Evolutionary conservation across 2,113 vertebrate species (phyloP).

Genomic region (Macrotus californicus): DNA sequence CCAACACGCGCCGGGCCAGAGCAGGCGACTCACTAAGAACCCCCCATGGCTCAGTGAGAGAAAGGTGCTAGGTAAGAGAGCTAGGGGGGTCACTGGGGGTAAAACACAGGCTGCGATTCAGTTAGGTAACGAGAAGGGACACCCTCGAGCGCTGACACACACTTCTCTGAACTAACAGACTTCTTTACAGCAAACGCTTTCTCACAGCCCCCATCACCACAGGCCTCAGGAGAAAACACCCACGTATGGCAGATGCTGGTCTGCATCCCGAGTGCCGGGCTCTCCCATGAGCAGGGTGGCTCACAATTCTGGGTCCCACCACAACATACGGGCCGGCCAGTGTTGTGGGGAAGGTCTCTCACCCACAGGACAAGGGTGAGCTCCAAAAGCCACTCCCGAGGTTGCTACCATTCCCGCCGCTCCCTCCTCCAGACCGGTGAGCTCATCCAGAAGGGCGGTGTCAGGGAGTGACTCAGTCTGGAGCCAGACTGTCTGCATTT

Average conservation of each 20-base stretch:
- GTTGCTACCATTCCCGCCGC: neutral
- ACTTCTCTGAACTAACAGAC: neutral
- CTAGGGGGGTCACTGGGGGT: neutral
- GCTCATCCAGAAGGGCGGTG: neutral
- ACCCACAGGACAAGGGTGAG: fast-evolving
- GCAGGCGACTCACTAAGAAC: neutral
- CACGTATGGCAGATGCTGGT: neutral
- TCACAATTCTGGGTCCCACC: neutral
- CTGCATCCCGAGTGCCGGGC: neutral
- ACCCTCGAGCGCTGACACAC: neutral
- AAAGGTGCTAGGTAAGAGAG: neutral
- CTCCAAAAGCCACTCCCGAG: neutral
- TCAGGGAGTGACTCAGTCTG: neutral
- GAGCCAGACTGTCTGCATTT: neutral
- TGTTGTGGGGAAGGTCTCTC: neutral
- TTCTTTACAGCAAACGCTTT: neutral
- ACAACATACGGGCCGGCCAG: neutral
- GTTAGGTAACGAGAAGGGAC: neutral
- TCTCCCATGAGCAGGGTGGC: neutral
- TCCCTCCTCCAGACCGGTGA: neutral
- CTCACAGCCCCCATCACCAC: neutral
- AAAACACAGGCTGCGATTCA: neutral
- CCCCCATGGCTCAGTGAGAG: neutral
- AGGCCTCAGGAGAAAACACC: neutral
- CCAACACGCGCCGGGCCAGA: neutral